These are phyloP conservation scores for Solenodon paradoxus DNA, from an alignment of 2,113 vertebrate species.

Conservation along the genomic window DNA sequence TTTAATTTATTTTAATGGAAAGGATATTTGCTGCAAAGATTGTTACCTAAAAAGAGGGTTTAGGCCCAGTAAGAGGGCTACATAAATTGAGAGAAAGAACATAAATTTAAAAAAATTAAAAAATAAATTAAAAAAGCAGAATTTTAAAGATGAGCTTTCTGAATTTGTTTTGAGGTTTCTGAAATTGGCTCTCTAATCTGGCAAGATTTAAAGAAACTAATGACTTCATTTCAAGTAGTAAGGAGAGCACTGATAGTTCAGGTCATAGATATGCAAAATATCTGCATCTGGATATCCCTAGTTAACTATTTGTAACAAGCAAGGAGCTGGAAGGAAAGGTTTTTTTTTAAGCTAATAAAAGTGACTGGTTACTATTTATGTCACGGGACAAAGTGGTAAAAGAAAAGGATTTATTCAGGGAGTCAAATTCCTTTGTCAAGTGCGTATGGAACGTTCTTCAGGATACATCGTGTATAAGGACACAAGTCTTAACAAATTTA, in stretches of 20 bases:
- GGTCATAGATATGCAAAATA: not conserved
- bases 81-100: conserved; percentile 5
- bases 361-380: not conserved
- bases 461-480: not conserved
- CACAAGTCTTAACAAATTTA: not conserved
- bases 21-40: not conserved
- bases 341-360: no score
- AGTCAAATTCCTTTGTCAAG: not conserved
- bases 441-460: no score
- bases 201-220: not conserved
- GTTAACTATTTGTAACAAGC: not conserved
- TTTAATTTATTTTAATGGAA: not conserved
- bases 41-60: not conserved
- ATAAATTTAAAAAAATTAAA: no score
- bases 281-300: not conserved
- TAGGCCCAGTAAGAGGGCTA: not conserved
- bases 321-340: not conserved
- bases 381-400: not conserved
- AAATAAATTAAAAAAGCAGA: not conserved
- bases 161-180: not conserved
- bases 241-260: not conserved
- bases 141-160: not conserved
- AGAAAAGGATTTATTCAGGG: not conserved
- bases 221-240: not conserved
- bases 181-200: not conserved